Base-by-base conservation (phyloP, 30 jellyfish, hydroid and myxozoan species). In the Hydra vulgaris region DNA sequence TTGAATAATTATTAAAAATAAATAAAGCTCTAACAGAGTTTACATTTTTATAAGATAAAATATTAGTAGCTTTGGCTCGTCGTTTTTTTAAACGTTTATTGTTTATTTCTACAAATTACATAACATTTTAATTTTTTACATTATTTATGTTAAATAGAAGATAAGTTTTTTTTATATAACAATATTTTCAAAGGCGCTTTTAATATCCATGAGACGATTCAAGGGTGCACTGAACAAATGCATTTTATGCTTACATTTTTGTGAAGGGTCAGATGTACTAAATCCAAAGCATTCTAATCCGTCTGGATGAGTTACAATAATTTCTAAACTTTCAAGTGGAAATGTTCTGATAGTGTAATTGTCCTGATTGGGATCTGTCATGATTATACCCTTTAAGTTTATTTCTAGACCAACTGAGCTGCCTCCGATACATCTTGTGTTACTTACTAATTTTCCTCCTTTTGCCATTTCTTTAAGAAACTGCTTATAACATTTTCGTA, bases 241-340 rank as follows among this genome's bases (percentile, higher is more conserved):
- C 70, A 84, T 82, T 75, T 86, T 91, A 54, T 88, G 96, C 18
- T 78, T 54, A 18, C 26, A 23, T 15, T 78, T 78, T 24, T 69
- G 76, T 54, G 79, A 81, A 53, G 55, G 82, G 66, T 21, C 54
- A 15, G 89, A 79, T 0, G 97, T 91, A 26, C 96, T 82, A 82
- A 91, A 91, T 71, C 95, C 97, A 83, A 91, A 91, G 85, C 97
- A 91, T 70, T 80, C 86, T 26, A 89, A 82, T 88, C 87, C 84
- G 17, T 91, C 97, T n/a, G 97, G 96, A 69, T 91, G 96, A 72
- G 73, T 78, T 26, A 79, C 72, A 61, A 72, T 86, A 21, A 66
- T 0, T 53, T 86, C 97, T 19, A 86, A 71, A 12, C 88, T 86
- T 25, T 88, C 71, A 16, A 91, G 75, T 12, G 97, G 89, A 71